Conservation (phyloP, 2,113 vertebrate species). For the Laticauda laticaudata region DNA sequence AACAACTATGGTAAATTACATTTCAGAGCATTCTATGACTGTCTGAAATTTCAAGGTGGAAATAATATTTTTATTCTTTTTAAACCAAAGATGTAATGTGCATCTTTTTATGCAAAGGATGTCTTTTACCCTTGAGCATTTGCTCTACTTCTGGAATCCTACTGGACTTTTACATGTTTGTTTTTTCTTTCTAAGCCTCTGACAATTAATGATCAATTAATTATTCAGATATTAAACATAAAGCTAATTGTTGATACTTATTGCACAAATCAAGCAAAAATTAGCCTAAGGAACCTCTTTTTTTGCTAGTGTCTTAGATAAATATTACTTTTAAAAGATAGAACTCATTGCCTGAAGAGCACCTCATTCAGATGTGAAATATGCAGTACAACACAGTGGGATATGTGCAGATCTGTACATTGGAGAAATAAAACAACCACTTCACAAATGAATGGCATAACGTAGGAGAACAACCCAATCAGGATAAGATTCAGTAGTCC, state of each 20-base stretch:
- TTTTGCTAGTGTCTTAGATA: background rate
- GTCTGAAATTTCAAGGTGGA: background rate
- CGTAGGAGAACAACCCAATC: background rate
- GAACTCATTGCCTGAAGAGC: constrained; percentile 5
- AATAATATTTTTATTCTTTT: background rate
- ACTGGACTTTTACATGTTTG: background rate
- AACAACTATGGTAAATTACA: background rate
- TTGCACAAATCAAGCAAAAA: background rate
- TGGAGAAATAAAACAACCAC: background rate
- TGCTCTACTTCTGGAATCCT: background rate
- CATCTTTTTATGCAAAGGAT: background rate
- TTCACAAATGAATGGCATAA: background rate
- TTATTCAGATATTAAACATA: constrained; percentile 4
- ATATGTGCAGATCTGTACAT: background rate
- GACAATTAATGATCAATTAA: constrained; percentile 1
- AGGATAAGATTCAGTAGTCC: background rate
- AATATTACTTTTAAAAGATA: background rate
- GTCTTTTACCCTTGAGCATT: background rate
- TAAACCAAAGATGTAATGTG: background rate
- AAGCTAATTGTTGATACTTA: background rate
- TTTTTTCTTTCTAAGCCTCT: background rate
- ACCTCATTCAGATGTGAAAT: background rate
- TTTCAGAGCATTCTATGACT: background rate
- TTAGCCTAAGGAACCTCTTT: background rate
- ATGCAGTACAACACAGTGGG: background rate